Percentiles rank a stretch among this genome's conserved stretches.
Evolutionary conservation across 2,797 vertebrate species (phyloP).

Genomic region (Rhyacichthys aspro): DNA sequence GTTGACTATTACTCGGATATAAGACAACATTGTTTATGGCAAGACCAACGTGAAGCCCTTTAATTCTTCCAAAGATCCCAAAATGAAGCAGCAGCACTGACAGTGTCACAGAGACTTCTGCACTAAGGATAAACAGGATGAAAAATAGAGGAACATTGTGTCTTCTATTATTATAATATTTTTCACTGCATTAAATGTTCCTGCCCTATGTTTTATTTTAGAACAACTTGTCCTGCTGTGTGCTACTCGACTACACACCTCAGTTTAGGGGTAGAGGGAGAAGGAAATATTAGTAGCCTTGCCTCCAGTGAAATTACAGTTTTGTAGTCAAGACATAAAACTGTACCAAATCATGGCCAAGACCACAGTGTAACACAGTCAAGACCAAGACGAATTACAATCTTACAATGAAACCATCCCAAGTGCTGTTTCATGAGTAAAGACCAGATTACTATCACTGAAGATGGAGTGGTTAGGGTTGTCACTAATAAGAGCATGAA

Average conservation of each 20-base stretch:
- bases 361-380: too few relatives aligned
- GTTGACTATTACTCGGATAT: slow-evolving; percentile 22
- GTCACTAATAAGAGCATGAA: too few relatives aligned
- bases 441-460: too few relatives aligned
- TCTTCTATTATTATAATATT: slow-evolving; percentile 3
- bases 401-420: too few relatives aligned
- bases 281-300: neutral
- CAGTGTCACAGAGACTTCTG: neutral
- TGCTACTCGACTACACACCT: neutral
- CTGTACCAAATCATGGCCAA: too few relatives aligned
- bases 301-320: too few relatives aligned
- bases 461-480: too few relatives aligned
- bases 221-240: neutral
- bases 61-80: slow-evolving; percentile 18
- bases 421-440: too few relatives aligned
- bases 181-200: slow-evolving; percentile 7
- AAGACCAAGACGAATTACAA: too few relatives aligned
- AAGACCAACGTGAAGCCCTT: slow-evolving; percentile 20
- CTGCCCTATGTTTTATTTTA: neutral
- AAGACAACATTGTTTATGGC: slow-evolving; percentile 17
- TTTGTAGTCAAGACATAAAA: too few relatives aligned
- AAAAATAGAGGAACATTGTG: slow-evolving; percentile 1
- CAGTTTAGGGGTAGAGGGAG: neutral
- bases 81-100: slow-evolving; percentile 21
- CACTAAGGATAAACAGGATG: slow-evolving; percentile 8